These are phyloP conservation scores for Platyscapa corneri DNA, from an alignment of 1,140 invertebrate species.

Conservation along the genomic window DNA sequence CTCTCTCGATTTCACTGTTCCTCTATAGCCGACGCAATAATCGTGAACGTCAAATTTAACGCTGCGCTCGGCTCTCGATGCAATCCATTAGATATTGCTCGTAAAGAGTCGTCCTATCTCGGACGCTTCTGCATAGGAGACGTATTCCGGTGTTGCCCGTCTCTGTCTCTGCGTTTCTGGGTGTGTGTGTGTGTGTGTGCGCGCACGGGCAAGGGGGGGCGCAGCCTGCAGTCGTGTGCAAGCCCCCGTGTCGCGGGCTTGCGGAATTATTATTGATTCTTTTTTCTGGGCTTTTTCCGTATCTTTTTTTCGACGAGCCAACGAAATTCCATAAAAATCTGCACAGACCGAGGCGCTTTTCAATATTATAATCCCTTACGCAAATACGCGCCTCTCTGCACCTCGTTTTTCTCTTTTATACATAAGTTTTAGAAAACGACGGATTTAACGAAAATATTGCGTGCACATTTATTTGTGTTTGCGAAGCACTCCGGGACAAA, in stretches of 20 bases:
- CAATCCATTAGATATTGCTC: constrained; percentile 75
- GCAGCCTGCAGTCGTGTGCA: too few relatives aligned
- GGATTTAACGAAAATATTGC: constrained; percentile 43
- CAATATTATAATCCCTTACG: constrained; percentile 50
- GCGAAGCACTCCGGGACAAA: constrained; percentile 2
- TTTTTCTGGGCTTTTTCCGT: constrained; percentile 1
- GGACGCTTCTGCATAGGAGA: constrained; percentile 52
- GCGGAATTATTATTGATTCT: constrained; percentile 36
- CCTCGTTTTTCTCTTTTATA: constrained; percentile 38
- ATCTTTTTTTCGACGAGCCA: neutral
- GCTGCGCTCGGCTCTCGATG: constrained; percentile 65
- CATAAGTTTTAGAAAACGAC: constrained; percentile 37
- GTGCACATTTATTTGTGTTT: constrained; percentile 25
- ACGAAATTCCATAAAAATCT: constrained; percentile 47
- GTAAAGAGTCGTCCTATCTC: constrained; percentile 71
- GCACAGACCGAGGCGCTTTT: constrained; percentile 33
- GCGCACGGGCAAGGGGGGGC: neutral
- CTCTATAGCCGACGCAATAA: constrained; percentile 65
- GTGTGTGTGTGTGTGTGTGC: too few relatives aligned
- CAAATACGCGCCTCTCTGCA: neutral
- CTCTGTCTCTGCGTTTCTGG: too few relatives aligned
- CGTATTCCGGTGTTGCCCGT: constrained; percentile 34
- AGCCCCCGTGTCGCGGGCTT: neutral
- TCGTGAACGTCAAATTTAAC: constrained; percentile 75
- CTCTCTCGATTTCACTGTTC: neutral